Percentiles rank a stretch among this genome's conserved stretches.
phyloP scores from a whole-genome alignment of 2,113 vertebrate genomes.

The Pavo muticus region DNA sequence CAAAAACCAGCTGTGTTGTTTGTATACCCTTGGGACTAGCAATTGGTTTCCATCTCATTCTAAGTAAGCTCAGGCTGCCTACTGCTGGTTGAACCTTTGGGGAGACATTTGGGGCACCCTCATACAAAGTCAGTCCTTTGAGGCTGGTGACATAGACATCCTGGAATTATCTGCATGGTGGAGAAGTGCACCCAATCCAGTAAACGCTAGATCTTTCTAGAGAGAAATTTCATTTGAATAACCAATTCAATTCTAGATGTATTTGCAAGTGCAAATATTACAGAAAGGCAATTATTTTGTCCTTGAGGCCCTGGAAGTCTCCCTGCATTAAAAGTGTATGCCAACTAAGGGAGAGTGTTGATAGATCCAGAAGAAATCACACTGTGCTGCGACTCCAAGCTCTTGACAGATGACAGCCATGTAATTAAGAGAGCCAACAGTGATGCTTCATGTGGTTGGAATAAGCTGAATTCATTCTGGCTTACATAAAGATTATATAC shows the following conservation, averaged over 20 bases:
- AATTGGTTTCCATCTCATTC: background rate
- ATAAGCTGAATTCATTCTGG: background rate
- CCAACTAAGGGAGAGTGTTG: background rate
- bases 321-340: background rate
- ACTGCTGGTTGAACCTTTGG: background rate
- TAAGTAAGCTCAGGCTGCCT: background rate
- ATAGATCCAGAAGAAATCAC: background rate
- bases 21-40: background rate
- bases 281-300: background rate
- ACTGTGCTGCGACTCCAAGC: fast-evolving
- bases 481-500: background rate
- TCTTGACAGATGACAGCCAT: background rate
- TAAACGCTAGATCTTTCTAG: background rate
- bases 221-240: background rate
- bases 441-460: background rate
- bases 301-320: background rate
- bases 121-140: background rate
- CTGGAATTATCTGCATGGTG: fast-evolving
- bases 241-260: background rate
- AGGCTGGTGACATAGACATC: background rate
- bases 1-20: background rate
- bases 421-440: background rate
- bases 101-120: background rate
- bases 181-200: background rate
- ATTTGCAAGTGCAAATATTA: background rate